Percentiles rank a stretch among this genome's conserved stretches.
Evolutionary conservation across 2,113 vertebrate genomes (phyloP).

Genomic region (Oryzias curvinotus): DNA sequence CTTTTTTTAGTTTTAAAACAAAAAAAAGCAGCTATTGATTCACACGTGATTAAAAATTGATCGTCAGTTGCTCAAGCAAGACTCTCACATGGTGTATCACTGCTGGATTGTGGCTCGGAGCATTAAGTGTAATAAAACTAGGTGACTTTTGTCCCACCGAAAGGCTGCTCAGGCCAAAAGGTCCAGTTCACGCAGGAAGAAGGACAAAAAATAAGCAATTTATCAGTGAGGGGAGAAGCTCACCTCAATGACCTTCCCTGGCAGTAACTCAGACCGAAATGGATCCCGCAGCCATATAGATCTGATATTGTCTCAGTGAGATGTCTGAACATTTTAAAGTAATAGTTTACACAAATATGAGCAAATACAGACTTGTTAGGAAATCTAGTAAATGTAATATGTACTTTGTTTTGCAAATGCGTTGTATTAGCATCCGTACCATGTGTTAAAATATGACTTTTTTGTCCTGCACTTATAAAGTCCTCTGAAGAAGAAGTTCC

Average conservation of each 20-base stretch:
- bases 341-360: slow-evolving; percentile 45
- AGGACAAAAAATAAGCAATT: slow-evolving; percentile 71
- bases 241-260: slow-evolving; percentile 65
- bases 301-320: slow-evolving; percentile 36
- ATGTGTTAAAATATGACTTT: not conserved
- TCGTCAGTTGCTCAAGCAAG: slow-evolving; percentile 52
- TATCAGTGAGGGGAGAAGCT: slow-evolving; percentile 55
- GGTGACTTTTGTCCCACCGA: slow-evolving; percentile 58
- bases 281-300: slow-evolving; percentile 51
- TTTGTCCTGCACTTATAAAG: not conserved
- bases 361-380: slow-evolving; percentile 15
- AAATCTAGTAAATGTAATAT: too few species aligned
- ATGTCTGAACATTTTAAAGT: slow-evolving; percentile 59
- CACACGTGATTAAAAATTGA: slow-evolving; percentile 73
- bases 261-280: slow-evolving; percentile 49
- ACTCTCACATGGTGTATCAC: slow-evolving; percentile 32
- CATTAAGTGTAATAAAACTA: slow-evolving; percentile 76
- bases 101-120: slow-evolving; percentile 49
- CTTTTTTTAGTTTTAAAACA: too few species aligned
- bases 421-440: not conserved
- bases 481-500: slow-evolving; percentile 4
- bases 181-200: slow-evolving; percentile 61
- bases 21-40: slow-evolving; percentile 46
- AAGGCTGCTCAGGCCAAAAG: slow-evolving; percentile 52
- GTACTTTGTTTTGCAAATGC: too few species aligned